Evolutionary conservation across 2,888 invertebrate species (phyloP).

Genomic region (Rhopalosiphum nymphaeae): DNA sequence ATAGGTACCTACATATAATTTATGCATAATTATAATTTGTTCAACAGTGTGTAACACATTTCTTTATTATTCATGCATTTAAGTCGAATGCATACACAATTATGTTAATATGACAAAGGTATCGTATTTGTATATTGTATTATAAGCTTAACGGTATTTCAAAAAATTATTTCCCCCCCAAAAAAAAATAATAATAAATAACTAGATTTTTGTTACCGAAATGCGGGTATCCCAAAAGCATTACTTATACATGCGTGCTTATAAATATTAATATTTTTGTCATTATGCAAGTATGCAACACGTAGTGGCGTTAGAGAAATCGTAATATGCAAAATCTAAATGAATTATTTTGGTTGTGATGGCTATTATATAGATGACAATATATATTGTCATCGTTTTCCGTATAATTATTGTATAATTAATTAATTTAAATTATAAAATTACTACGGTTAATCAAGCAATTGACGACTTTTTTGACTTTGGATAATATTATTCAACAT

Average conservation of each 20-base stretch:
- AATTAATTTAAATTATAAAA: too few species aligned
- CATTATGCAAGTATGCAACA: neutral
- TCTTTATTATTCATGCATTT: conserved; percentile 8
- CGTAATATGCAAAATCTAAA: neutral
- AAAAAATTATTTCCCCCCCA: neutral
- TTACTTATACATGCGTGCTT: neutral
- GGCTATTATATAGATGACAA: too few species aligned
- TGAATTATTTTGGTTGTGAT: too few species aligned
- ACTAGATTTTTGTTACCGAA: neutral
- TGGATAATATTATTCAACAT: too few species aligned
- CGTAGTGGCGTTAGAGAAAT: neutral
- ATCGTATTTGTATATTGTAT: neutral
- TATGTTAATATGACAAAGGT: neutral
- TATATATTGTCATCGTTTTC: too few species aligned
- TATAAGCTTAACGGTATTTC: neutral
- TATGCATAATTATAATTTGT: neutral
- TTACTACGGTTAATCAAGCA: too few species aligned
- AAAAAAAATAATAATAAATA: neutral
- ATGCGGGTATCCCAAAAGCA: neutral
- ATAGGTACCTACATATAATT: neutral
- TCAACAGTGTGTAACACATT: conserved; percentile 31
- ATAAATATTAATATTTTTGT: neutral
- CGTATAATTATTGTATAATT: too few species aligned
- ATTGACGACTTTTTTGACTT: too few species aligned
- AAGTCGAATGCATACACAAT: neutral